phyloP scores from a whole-genome alignment of 2,113 vertebrate genomes.

The Sciurus niger region DNA sequence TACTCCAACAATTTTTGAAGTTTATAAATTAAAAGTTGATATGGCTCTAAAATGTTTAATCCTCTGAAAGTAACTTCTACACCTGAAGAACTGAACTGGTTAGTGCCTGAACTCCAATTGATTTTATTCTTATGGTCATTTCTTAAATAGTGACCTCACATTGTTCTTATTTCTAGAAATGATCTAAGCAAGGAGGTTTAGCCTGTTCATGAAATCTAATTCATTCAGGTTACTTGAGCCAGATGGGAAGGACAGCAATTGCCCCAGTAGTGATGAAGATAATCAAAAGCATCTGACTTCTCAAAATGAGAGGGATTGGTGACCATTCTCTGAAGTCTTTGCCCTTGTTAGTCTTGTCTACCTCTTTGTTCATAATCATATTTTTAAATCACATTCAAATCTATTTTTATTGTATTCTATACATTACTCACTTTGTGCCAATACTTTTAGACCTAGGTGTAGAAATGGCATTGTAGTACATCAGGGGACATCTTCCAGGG shows the following conservation, averaged over 20 bases:
- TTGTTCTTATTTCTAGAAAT: slow-evolving; percentile 6
- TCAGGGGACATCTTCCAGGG: not conserved
- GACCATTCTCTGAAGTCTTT: not conserved
- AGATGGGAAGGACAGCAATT: not conserved
- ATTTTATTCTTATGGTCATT: slow-evolving; percentile 53
- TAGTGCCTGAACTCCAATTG: not conserved
- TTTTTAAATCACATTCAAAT: slow-evolving; percentile 46
- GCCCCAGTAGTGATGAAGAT: not conserved
- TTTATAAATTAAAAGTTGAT: slow-evolving; percentile 36
- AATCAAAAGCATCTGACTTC: slow-evolving; percentile 43
- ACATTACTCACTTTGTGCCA: not conserved
- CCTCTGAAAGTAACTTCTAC: slow-evolving; percentile 32
- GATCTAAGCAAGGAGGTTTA: slow-evolving; percentile 37
- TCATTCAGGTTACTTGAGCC: not conserved
- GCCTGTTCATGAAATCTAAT: slow-evolving; percentile 48
- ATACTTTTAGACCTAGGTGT: not conserved
- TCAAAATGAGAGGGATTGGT: not conserved
- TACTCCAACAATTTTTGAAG: not conserved
- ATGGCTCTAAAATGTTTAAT: slow-evolving; percentile 29
- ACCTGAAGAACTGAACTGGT: not conserved
- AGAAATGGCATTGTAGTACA: not conserved
- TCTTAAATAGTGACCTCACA: slow-evolving; percentile 17
- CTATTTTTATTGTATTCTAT: not conserved
- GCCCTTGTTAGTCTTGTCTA: slow-evolving; percentile 16
- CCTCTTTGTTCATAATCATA: not conserved